phyloP scores from a whole-genome alignment of 2,113 vertebrate species.

The Sapayoa aenigma region DNA sequence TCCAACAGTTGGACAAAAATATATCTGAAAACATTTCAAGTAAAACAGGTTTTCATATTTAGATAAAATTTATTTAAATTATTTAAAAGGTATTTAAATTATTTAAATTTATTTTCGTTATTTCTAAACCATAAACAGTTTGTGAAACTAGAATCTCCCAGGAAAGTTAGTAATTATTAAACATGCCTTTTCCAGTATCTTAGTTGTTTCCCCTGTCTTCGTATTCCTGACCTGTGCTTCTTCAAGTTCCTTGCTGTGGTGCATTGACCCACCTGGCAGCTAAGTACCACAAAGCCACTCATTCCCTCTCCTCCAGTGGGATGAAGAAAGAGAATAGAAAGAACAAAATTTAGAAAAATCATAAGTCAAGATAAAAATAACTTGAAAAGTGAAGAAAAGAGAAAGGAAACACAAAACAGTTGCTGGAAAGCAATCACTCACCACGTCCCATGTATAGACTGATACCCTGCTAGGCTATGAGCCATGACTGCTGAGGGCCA shows the following conservation, averaged over 20 bases:
- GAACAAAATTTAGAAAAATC: neutral
- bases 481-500: neutral
- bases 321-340: neutral
- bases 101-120: neutral
- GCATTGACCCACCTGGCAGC: neutral
- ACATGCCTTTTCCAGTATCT: neutral
- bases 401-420: neutral
- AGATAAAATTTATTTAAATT: neutral
- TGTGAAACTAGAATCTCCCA: neutral
- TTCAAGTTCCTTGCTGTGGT: neutral
- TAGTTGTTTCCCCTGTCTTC: neutral
- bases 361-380: neutral
- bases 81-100: too few species aligned
- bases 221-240: neutral
- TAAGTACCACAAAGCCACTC: neutral
- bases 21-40: neutral
- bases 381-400: neutral
- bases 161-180: neutral
- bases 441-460: neutral
- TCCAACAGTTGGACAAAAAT: neutral
- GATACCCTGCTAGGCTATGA: neutral
- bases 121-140: neutral
- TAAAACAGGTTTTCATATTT: neutral
- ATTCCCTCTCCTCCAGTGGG: neutral
- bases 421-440: neutral